phyloP scores from a whole-genome alignment of 2,797 vertebrate species.

The Ceyx erithaca region DNA sequence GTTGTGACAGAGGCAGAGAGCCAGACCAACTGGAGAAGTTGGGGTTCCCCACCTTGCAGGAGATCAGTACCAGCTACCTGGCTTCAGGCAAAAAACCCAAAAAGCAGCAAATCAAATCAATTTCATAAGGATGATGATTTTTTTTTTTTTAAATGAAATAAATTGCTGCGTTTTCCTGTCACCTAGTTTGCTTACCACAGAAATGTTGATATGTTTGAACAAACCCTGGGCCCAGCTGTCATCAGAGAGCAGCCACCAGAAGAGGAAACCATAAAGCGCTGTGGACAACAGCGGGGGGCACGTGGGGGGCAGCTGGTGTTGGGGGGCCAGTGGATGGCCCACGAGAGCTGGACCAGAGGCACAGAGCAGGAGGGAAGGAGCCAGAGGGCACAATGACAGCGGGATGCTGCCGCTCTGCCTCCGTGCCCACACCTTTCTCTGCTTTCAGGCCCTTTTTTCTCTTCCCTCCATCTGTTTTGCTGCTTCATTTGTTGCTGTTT shows the following conservation, averaged over 20 bases:
- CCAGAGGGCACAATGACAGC: background rate
- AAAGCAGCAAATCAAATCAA: background rate
- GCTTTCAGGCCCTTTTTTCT: background rate
- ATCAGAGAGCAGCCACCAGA: conserved; percentile 8
- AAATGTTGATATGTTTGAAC: background rate
- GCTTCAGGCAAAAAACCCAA: background rate
- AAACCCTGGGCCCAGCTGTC: background rate
- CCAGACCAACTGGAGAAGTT: background rate
- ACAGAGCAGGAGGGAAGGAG: background rate
- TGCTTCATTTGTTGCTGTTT: background rate
- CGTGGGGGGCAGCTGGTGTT: background rate
- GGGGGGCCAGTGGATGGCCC: background rate
- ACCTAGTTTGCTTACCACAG: background rate
- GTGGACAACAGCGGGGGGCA: background rate
- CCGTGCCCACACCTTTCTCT: background rate
- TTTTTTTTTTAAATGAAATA: background rate
- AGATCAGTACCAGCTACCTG: background rate
- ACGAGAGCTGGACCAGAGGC: background rate
- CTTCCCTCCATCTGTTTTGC: background rate
- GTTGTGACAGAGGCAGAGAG: background rate
- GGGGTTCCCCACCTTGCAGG: background rate
- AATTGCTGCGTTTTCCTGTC: background rate
- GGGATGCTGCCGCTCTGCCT: background rate
- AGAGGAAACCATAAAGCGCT: background rate
- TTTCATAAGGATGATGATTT: background rate